Percentiles rank a stretch among this genome's conserved stretches.
phyloP scores from a whole-genome alignment of 2,888 invertebrate genomes.

The Exephanes ischioxanthus region DNA sequence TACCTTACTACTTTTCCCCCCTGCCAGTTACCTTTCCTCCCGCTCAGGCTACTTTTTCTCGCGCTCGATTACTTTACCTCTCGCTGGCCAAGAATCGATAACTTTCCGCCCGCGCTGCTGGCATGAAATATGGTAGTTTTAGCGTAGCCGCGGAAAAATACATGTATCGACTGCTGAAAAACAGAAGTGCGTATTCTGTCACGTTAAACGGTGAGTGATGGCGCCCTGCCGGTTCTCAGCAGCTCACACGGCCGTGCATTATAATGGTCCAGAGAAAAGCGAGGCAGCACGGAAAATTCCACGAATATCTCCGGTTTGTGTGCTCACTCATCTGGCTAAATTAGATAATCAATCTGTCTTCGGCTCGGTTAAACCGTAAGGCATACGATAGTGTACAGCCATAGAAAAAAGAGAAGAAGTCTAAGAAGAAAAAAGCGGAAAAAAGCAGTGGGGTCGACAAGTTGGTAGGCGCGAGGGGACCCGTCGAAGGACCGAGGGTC shows the following conservation, averaged over 20 bases:
- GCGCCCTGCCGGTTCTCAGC: too few species aligned
- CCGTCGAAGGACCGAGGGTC: not conserved
- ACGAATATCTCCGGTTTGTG: not conserved
- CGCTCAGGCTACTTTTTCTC: too few species aligned
- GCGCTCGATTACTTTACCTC: too few species aligned
- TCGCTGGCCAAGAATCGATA: too few species aligned
- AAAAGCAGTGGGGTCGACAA: slow-evolving; percentile 6
- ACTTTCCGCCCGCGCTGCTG: too few species aligned
- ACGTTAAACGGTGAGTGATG: too few species aligned
- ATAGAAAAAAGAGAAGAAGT: not conserved
- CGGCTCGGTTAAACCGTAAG: slow-evolving; percentile 4
- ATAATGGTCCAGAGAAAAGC: not conserved
- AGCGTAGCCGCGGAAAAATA: too few species aligned
- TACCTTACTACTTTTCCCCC: too few species aligned
- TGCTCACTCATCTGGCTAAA: not conserved
- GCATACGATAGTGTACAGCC: not conserved
- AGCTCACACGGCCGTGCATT: not conserved
- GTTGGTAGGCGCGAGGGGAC: slow-evolving; percentile 14
- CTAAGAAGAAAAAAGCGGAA: not conserved
- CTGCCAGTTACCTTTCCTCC: too few species aligned
- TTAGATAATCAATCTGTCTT: slow-evolving; percentile 21
- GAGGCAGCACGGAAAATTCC: not conserved
- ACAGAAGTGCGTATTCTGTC: too few species aligned
- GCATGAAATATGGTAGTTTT: too few species aligned
- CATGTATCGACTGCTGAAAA: too few species aligned